A percentile compares a stretch with the other conserved stretches of the same genome.
Evolutionary conservation across 2,888 invertebrate species (phyloP).

Genomic region (Tipula vernalis): DNA sequence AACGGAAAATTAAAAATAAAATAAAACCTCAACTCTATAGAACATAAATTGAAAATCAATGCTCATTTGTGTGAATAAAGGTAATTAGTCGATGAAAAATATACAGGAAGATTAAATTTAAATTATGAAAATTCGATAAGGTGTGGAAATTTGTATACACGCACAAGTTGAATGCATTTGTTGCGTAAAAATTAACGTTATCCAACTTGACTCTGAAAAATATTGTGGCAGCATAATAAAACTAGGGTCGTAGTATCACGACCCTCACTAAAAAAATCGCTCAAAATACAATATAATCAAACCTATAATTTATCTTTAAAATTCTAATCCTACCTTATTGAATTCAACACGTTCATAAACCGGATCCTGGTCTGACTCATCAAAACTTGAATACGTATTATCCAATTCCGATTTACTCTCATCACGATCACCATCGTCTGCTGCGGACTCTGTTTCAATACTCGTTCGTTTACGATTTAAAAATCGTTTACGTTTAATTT

Average conservation of each 20-base stretch:
- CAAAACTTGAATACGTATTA: slow-evolving; percentile 5
- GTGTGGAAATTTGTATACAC: background rate
- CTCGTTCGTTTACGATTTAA: background rate
- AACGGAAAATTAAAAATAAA: background rate
- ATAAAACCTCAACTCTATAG: background rate
- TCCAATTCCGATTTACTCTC: background rate
- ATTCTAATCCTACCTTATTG: background rate
- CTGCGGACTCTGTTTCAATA: background rate
- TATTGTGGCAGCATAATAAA: background rate
- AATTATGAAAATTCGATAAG: background rate
- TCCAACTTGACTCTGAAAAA: too few relatives aligned
- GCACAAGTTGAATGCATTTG: background rate
- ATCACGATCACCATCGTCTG: background rate
- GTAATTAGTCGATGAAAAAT: background rate
- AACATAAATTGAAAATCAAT: background rate
- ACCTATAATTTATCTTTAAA: background rate
- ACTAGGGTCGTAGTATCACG: background rate
- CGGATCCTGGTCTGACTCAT: slow-evolving; percentile 7
- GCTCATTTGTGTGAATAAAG: background rate
- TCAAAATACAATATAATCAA: background rate
- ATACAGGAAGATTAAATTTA: background rate
- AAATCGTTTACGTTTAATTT: slow-evolving; percentile 5
- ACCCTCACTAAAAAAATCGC: background rate
- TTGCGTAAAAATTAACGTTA: background rate
- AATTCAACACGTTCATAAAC: slow-evolving; percentile 5